Conservation (phyloP, 53 echinoderm and acorn worm genomes). For the Stichopus horrens region DNA sequence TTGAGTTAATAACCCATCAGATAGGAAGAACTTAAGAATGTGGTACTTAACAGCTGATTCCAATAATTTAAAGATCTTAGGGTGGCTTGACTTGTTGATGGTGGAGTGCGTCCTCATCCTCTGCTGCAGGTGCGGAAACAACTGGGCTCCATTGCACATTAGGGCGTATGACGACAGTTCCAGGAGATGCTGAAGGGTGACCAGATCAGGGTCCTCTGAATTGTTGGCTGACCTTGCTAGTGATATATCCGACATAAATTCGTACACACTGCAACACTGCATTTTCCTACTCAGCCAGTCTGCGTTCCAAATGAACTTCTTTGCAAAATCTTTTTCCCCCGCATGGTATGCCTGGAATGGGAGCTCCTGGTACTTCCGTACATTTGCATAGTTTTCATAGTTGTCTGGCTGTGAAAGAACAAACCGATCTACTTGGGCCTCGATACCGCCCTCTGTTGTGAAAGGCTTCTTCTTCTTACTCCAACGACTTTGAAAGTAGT, state of each 20-base stretch:
- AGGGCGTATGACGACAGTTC: constrained; percentile 84
- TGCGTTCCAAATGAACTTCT: constrained; percentile 84
- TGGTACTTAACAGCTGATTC: constrained; percentile 75
- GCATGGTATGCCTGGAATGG: constrained; percentile 79
- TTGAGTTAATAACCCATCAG: constrained; percentile 53
- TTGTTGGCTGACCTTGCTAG: constrained; percentile 56
- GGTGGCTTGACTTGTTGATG: constrained; percentile 68
- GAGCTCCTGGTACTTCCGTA: constrained; percentile 75
- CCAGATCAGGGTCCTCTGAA: constrained; percentile 64
- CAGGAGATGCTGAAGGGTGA: constrained; percentile 74
- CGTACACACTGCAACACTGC: constrained; percentile 73
- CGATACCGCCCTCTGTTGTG: constrained; percentile 85
- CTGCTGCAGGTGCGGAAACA: constrained; percentile 81
- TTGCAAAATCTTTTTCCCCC: constrained; percentile 84
- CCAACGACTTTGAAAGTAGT: constrained; percentile 90
- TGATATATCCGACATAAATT: constrained; percentile 73
- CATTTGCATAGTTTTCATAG: constrained; percentile 71
- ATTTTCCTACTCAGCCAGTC: constrained; percentile 82
- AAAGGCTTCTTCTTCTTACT: constrained; percentile 90
- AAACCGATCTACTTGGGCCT: constrained; percentile 55
- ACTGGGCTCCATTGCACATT: constrained; percentile 77
- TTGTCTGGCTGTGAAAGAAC: constrained; percentile 69
- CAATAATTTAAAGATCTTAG: constrained; percentile 76
- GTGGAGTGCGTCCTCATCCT: constrained; percentile 65
- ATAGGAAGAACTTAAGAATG: constrained; percentile 75